A percentile compares a stretch with the other conserved stretches of the same genome.
phyloP scores from a whole-genome alignment of 2,797 vertebrate species.

The Sparus aurata region DNA sequence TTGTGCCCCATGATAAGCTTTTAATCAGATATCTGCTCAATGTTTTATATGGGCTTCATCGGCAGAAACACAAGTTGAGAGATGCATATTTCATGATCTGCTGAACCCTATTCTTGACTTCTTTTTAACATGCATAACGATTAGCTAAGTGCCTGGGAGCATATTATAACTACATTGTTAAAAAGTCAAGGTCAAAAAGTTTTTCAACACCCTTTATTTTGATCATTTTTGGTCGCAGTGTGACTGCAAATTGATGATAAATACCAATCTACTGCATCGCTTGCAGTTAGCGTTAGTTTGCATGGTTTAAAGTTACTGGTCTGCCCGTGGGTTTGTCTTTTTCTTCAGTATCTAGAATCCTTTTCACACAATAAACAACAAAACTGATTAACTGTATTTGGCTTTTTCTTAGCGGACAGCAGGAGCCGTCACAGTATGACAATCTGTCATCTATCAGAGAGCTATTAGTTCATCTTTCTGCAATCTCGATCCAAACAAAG shows the following conservation, averaged over 20 bases:
- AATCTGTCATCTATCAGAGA: conserved; percentile 15
- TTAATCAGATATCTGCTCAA: conserved; percentile 6
- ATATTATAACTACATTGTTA: not conserved
- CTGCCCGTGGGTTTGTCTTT: not conserved
- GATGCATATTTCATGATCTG: not conserved
- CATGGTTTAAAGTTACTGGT: not conserved
- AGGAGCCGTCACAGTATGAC: not conserved
- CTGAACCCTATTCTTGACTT: not conserved
- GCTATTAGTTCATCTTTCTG: not conserved
- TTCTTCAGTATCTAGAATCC: too few species aligned
- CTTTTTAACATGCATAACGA: not conserved
- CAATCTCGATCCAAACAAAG: not conserved
- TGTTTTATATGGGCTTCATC: not conserved
- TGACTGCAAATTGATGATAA: not conserved
- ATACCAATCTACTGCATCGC: not conserved
- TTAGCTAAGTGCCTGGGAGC: not conserved
- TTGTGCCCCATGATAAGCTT: not conserved
- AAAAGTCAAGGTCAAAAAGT: not conserved
- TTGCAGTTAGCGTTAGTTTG: not conserved
- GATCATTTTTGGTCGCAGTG: not conserved
- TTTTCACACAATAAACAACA: not conserved
- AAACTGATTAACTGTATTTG: not conserved
- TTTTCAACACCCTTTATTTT: not conserved
- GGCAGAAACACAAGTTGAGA: not conserved
- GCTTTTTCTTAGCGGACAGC: not conserved